Evolutionary conservation across 1,140 invertebrate genomes (phyloP), one percentile per base, ranked within the genome.

Genomic region (Lamellibrachia luymesi): DNA sequence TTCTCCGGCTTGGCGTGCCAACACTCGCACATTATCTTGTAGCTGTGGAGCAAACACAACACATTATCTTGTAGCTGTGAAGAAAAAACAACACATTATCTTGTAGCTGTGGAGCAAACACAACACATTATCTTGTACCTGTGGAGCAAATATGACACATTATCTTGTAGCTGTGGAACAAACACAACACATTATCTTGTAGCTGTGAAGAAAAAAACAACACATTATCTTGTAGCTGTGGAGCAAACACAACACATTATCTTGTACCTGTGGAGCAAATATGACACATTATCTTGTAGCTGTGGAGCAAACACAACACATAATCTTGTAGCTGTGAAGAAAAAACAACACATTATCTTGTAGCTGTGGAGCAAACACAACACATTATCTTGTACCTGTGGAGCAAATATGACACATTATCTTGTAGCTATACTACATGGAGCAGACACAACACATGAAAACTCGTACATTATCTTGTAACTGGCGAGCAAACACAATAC

Each of bases 1-100:
- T 97, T 95, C 0, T 97, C 97, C 1, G 98, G 98, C 94, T 98
- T 98, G 2, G 97, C 97, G 92, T 97, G 97, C 98, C 98, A 99
- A 95, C 98, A 99, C 91, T 98, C 97, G 6, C 97, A 94, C 98
- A 99, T 99, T 91, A 98, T 97, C 50, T 98, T 96, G 95, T 98
- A 98, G 92, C 97, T 98, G 93, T 22, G 96, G 91, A 49, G 51
- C 64, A 80, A 80, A 80, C 64, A 80, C 64, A 80, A 80, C 13
- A 80, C 1, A 22, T 80, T 80, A 80, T 80, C 5, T 80, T 80
- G 64, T 80, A 80, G 64, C 64, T 80, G 64, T 80, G 8, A 2
- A 80, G 64, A 4, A 17, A 80, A 80, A 38, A 38, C 38, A 38
- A 38, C 13, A 80, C 64, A 80, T 80, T 22, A 80, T 17, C 64